These are phyloP conservation scores for Aphaenogaster ashmeadi DNA, from an alignment of 1,140 invertebrate genomes.

Conservation along the genomic window DNA sequence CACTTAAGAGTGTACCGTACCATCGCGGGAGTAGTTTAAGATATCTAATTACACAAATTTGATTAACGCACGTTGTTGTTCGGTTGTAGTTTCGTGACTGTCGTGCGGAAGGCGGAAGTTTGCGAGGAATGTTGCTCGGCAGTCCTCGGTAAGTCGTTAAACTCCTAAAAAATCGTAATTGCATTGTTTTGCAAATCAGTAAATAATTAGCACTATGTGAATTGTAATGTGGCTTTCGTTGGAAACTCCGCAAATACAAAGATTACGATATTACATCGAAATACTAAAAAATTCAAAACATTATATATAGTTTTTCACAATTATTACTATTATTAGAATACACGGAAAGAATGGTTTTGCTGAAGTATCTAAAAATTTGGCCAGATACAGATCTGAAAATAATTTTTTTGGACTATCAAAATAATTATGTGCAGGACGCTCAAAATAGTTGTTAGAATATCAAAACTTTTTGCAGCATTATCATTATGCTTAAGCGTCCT, in stretches of 20 bases:
- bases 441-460: too few relatives aligned
- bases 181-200: background rate
- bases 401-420: too few relatives aligned
- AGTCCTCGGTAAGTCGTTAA: background rate
- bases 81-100: background rate
- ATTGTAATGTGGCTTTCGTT: background rate
- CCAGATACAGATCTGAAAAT: too few relatives aligned
- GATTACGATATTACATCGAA: background rate
- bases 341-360: too few relatives aligned
- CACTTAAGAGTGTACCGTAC: background rate
- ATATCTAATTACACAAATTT: conserved; percentile 10
- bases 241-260: background rate
- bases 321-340: background rate
- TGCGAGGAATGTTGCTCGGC: background rate
- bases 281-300: conserved; percentile 2
- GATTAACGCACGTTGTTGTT: conserved; percentile 8
- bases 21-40: background rate
- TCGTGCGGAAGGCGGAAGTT: background rate
- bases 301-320: background rate
- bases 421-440: too few relatives aligned
- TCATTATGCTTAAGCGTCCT: too few relatives aligned
- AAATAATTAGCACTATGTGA: background rate
- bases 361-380: too few relatives aligned
- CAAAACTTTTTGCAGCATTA: too few relatives aligned
- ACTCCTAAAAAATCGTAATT: conserved; percentile 15